phyloP scores from a whole-genome alignment of 2,797 vertebrate genomes.

The Coilia nasus region DNA sequence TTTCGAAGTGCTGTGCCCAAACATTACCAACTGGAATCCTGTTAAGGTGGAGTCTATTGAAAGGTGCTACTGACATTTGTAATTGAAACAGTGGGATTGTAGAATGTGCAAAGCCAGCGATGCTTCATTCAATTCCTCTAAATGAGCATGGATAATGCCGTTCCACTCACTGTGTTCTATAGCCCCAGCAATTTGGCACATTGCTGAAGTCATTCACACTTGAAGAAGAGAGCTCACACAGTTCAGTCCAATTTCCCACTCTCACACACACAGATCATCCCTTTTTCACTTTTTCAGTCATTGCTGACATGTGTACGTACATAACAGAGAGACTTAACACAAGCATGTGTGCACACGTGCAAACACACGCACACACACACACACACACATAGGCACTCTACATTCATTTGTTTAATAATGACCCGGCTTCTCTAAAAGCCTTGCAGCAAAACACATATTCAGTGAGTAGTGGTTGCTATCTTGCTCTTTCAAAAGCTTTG shows the following conservation, averaged over 20 bases:
- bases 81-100: neutral
- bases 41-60: neutral
- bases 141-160: constrained; percentile 2
- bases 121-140: constrained; percentile 1
- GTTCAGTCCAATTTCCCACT: neutral
- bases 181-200: neutral
- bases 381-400: neutral
- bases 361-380: constrained; percentile 16
- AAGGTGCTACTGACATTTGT: neutral
- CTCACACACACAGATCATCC: neutral
- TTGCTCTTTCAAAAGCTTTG: constrained; percentile 28
- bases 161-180: neutral
- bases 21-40: neutral
- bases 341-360: constrained; percentile 15
- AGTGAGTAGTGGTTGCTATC: constrained; percentile 19
- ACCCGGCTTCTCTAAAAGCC: constrained; percentile 35
- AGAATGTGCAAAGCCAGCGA: neutral
- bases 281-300: too few species aligned
- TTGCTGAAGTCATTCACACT: neutral
- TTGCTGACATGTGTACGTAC: too few species aligned
- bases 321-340: too few species aligned
- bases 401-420: constrained; percentile 11
- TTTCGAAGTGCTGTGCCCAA: neutral
- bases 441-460: constrained; percentile 42
- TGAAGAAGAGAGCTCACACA: constrained; percentile 3